Evolutionary conservation across 1,140 invertebrate genomes (phyloP).

Genomic region (Anastrepha obliqua): DNA sequence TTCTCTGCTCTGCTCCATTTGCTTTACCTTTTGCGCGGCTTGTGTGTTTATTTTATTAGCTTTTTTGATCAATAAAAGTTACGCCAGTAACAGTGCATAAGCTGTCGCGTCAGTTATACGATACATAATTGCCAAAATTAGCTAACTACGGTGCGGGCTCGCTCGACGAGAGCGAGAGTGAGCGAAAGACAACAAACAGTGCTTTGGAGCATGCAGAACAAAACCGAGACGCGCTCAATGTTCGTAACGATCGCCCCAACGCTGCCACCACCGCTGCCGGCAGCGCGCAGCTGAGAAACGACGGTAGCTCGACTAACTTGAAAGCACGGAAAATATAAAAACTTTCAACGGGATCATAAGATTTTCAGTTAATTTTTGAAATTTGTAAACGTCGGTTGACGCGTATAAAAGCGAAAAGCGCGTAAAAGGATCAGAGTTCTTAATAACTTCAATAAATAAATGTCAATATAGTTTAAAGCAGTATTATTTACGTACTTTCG

Average conservation of each 20-base stretch:
- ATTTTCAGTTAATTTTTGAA: slow-evolving; percentile 73
- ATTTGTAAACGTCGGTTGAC: slow-evolving; percentile 67
- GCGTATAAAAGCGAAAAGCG: background rate
- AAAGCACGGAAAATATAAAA: slow-evolving; percentile 64
- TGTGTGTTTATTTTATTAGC: background rate
- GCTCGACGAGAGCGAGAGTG: background rate
- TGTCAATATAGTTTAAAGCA: too few relatives aligned
- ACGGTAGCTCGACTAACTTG: background rate
- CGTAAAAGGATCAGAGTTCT: background rate
- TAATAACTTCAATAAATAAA: background rate
- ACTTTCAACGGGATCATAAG: slow-evolving; percentile 72
- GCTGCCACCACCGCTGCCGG: background rate
- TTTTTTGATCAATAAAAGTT: slow-evolving; percentile 21
- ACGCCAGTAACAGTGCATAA: background rate
- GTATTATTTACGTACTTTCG: background rate
- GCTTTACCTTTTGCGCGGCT: too few relatives aligned
- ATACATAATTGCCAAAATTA: slow-evolving; percentile 38
- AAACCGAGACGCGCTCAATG: background rate
- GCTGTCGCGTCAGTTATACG: background rate
- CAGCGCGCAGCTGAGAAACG: background rate
- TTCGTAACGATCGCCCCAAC: background rate
- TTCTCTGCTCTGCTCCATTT: too few relatives aligned
- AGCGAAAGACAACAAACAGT: background rate
- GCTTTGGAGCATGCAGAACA: background rate
- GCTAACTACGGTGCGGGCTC: background rate